Evolutionary conservation across 2,888 invertebrate species (phyloP).

Genomic region (Entomobrya proxima): DNA sequence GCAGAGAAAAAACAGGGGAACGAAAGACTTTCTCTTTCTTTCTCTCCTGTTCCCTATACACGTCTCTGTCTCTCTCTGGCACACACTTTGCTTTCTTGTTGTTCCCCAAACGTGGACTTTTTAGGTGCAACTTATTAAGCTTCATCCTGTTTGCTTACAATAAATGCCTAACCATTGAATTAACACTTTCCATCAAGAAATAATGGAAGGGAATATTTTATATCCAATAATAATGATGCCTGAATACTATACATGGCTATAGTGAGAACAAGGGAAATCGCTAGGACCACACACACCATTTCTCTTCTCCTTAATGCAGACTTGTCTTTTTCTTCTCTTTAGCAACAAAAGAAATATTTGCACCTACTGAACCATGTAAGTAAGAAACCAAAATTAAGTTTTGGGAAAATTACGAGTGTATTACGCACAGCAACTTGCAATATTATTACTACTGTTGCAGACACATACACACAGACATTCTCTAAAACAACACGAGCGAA

Average conservation of each 20-base stretch:
- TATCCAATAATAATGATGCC: not conserved
- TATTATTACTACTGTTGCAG: not conserved
- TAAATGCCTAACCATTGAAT: constrained; percentile 37
- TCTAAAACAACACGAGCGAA: not conserved
- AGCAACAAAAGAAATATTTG: constrained; percentile 35
- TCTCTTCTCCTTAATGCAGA: not conserved
- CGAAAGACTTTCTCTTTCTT: constrained; percentile 14
- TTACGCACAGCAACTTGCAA: not conserved
- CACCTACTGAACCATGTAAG: constrained; percentile 34
- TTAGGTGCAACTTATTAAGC: constrained; percentile 24
- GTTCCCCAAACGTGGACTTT: constrained; percentile 8
- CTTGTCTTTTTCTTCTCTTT: not conserved
- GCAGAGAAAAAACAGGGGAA: not conserved
- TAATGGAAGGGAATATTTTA: not conserved
- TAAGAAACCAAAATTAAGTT: constrained; percentile 55
- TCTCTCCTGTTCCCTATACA: not conserved
- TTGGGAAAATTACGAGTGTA: constrained; percentile 45
- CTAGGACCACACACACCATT: not conserved
- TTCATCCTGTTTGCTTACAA: constrained; percentile 23
- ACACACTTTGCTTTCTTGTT: not conserved
- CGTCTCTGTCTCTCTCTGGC: not conserved
- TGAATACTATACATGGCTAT: not conserved
- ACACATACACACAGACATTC: not conserved
- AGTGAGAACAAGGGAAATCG: not conserved
- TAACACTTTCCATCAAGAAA: constrained; percentile 31